A percentile compares a stretch with the other conserved stretches of the same genome.
phyloP scores from a whole-genome alignment of 2,113 vertebrate genomes.

The Nipponia nippon region DNA sequence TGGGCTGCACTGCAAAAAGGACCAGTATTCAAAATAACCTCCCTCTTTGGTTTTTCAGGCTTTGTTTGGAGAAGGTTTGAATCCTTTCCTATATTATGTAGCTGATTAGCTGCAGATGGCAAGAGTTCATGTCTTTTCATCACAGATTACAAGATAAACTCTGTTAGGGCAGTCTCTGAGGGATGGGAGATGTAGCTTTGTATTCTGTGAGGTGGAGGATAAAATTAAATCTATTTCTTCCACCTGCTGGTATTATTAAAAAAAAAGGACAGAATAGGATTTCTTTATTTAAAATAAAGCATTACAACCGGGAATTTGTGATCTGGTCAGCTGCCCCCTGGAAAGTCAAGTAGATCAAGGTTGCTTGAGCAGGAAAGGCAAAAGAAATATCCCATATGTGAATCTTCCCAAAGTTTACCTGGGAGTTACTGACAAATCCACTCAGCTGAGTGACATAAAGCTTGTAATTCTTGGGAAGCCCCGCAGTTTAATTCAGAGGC shows the following conservation, averaged over 20 bases:
- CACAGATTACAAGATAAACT: not conserved
- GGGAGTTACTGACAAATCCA: not conserved
- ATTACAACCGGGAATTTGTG: not conserved
- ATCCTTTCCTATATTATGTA: not conserved
- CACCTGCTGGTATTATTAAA: not conserved
- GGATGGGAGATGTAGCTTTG: not conserved
- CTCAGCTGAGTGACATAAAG: not conserved
- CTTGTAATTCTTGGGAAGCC: not conserved
- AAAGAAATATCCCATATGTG: not conserved
- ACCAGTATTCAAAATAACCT: not conserved
- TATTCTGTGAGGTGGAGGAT: not conserved
- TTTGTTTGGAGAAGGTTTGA: not conserved
- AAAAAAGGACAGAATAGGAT: not conserved
- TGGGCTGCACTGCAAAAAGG: not conserved
- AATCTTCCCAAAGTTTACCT: not conserved
- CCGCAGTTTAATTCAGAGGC: not conserved
- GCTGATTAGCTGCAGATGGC: not conserved
- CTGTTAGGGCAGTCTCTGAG: not conserved
- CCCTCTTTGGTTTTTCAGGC: not conserved
- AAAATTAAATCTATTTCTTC: not conserved
- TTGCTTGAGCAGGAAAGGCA: not conserved
- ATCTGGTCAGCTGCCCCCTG: not conserved
- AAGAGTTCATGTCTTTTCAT: not conserved
- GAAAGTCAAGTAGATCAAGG: not conserved
- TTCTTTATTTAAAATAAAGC: not conserved